Conservation (phyloP, 2,888 invertebrate genomes). For the Chelonus formosanus region DNA sequence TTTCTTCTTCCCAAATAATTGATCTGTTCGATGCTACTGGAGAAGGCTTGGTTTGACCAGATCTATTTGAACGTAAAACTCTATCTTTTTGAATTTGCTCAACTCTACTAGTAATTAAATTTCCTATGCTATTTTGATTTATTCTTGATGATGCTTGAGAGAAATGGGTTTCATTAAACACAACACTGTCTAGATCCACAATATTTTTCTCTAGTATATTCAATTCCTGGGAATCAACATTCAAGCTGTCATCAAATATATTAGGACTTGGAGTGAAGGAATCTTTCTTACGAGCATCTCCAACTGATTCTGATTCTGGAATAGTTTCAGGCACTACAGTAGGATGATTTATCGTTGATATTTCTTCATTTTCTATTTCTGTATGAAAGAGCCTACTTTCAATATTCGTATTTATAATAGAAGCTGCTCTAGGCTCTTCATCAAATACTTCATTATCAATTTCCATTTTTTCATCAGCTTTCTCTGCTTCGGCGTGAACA, state of each 20-base stretch:
- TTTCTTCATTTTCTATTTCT: too few species aligned
- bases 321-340: too few species aligned
- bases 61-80: too few species aligned
- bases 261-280: conserved; percentile 66
- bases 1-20: conserved; percentile 50
- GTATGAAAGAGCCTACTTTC: too few species aligned
- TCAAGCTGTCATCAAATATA: conserved; percentile 71
- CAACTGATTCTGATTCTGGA: neutral
- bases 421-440: neutral
- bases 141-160: neutral
- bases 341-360: too few species aligned
- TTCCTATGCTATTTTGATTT: too few species aligned
- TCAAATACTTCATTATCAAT: conserved; percentile 1
- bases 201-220: conserved; percentile 65
- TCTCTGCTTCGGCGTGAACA: neutral
- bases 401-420: too few species aligned
- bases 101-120: too few species aligned
- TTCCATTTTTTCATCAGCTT: neutral
- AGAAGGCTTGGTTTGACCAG: neutral
- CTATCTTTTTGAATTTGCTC: too few species aligned
- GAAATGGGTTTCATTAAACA: conserved; percentile 45
- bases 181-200: conserved; percentile 46
- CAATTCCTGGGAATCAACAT: conserved; percentile 67
- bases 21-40: conserved; percentile 25
- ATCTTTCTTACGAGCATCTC: conserved; percentile 12